phyloP scores from a whole-genome alignment of 2,888 invertebrate species.

The Stratiomys singularior region DNA sequence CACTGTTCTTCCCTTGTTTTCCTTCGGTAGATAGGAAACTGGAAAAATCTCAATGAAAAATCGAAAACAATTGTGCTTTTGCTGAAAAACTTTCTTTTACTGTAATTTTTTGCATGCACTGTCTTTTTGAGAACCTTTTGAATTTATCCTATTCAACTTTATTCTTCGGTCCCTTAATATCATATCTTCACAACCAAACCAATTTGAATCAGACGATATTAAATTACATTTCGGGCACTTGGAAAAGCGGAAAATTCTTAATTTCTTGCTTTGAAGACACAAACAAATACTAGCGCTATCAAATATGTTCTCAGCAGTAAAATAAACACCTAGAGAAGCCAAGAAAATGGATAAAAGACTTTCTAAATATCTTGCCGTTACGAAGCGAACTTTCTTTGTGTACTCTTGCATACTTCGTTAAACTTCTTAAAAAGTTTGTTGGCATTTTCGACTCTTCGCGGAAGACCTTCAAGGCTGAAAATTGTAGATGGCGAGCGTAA shows the following conservation, averaged over 20 bases:
- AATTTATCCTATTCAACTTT: no score
- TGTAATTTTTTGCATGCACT: no score
- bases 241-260: slow-evolving; percentile 14
- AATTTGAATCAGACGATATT: slow-evolving; percentile 1
- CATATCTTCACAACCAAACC: background rate
- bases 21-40: no score
- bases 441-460: background rate
- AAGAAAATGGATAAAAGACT: background rate
- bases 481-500: no score
- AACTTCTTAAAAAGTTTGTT: background rate
- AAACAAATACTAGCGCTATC: no score
- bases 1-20: no score
- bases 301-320: background rate
- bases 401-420: background rate
- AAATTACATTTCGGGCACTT: background rate
- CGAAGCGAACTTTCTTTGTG: background rate
- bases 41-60: no score
- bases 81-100: no score
- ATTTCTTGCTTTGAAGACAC: background rate
- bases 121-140: no score
- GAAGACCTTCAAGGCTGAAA: no score
- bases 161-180: background rate
- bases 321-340: background rate
- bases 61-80: no score
- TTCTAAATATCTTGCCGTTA: background rate